Conservation (phyloP, 1,140 invertebrate species). For the Drosophila malerkotliana region DNA sequence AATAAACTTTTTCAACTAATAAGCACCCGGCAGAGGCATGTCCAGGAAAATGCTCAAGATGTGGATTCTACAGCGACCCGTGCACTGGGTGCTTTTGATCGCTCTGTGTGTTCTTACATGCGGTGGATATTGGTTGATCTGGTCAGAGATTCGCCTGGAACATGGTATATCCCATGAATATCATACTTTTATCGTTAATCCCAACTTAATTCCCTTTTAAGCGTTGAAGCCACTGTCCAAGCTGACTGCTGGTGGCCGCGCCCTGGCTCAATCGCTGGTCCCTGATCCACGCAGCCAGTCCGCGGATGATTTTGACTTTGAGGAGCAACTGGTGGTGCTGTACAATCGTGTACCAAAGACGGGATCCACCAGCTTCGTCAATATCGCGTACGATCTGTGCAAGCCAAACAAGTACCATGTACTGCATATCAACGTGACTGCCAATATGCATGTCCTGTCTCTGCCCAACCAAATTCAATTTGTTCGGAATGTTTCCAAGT, state of each 20-base stretch:
- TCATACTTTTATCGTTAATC: background rate
- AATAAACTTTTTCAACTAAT: constrained; percentile 7
- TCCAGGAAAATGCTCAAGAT: constrained; percentile 65
- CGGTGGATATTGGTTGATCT: constrained; percentile 60
- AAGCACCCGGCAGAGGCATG: constrained; percentile 36
- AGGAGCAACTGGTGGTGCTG: constrained; percentile 91
- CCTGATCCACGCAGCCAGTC: constrained; percentile 1
- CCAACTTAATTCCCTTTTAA: background rate
- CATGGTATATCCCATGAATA: constrained; percentile 18
- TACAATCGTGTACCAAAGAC: constrained; percentile 99
- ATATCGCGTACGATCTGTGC: constrained; percentile 98
- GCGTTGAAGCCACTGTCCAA: constrained; percentile 61
- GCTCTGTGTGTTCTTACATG: constrained; percentile 58
- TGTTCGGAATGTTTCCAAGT: constrained; percentile 94
- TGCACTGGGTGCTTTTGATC: constrained; percentile 58
- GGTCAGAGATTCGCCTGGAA: constrained; percentile 58
- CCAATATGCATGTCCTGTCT: constrained; percentile 96
- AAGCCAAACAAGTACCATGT: constrained; percentile 96
- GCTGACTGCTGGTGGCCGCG: constrained; percentile 11
- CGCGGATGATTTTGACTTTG: constrained; percentile 72
- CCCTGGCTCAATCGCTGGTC: constrained; percentile 7
- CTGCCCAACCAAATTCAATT: constrained; percentile 96
- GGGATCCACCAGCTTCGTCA: constrained; percentile 99
- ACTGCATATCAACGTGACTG: constrained; percentile 98
- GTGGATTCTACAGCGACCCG: constrained; percentile 61